A percentile compares a stretch with the other conserved stretches of the same genome.
Conservation (phyloP, 2,113 vertebrate species). For the Cnemophilus loriae region DNA sequence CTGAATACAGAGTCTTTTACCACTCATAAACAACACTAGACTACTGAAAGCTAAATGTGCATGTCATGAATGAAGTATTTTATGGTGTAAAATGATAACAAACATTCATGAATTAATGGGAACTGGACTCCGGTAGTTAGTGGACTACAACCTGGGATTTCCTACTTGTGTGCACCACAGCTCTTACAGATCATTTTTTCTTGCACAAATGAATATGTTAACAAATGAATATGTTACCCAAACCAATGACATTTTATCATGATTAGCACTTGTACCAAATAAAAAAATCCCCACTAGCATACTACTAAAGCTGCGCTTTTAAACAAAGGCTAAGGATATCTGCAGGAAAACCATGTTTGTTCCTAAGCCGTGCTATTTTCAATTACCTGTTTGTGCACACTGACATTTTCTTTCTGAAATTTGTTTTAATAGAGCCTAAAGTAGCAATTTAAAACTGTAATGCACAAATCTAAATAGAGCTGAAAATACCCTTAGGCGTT, state of each 20-base stretch:
- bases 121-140: neutral
- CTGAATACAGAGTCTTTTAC: neutral
- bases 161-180: neutral
- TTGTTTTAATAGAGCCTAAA: constrained; percentile 41
- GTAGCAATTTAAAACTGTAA: constrained; percentile 41
- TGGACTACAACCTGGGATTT: neutral
- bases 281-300: neutral
- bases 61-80: neutral
- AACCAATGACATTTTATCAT: neutral
- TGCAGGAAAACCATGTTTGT: neutral
- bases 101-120: neutral
- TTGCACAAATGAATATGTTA: neutral
- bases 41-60: neutral
- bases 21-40: neutral
- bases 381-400: constrained; percentile 24
- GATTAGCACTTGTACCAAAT: neutral
- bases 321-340: constrained; percentile 20
- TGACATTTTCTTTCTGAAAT: constrained; percentile 44
- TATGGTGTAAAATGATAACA: neutral
- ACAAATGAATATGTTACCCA: neutral
- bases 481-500: neutral
- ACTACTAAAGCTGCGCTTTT: neutral
- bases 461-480: constrained; percentile 35
- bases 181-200: neutral
- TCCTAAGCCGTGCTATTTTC: constrained; percentile 18